Evolutionary conservation across 1,140 invertebrate genomes (phyloP), one percentile per base, ranked within the genome.

Genomic region (Euura lappo): DNA sequence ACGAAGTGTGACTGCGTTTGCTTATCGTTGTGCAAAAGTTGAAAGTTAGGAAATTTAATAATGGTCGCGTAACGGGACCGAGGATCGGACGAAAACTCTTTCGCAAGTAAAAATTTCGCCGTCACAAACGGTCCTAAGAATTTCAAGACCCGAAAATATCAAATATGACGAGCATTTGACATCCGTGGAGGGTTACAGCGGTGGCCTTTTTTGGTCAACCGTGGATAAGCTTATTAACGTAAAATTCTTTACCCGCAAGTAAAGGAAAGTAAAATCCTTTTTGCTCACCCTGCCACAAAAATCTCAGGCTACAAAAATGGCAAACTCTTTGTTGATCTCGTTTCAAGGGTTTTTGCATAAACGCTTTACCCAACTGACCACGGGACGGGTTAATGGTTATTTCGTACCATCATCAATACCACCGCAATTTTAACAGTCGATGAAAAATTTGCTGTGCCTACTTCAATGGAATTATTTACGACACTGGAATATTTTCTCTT

Each of bases 211-310:
- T 80, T 77, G 80, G 66, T 81, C 79, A 74, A 82, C 80, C 84
- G 82, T 86, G 83, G 74, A 84, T 86, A 87, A 87, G 86, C 84
- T 86, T 85, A 86, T 87, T 87, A 86, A 85, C 8, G 83, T 79
- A 84, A 85, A 83, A 84, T 84, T 86, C 83, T 85, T 81, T 8
- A 11, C 51, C 6, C 10, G 51, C 13, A n/a, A 60, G 75, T 74
- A 74, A 76, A 69, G 51, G 71, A 75, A 73, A 75, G 75, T 80
- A 76, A 70, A 68, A 3, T 47, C 47, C 71, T 64, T 44, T 13
- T 71, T 73, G 28, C 72, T 76, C 72, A 71, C 73, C 44, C 44
- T 44, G 43, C 51, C 2, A 44, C 42, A 45, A 46, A n/a, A 42
- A 42, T 68, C 3, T 44, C 72, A 72, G 28, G 74, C 47, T 69